phyloP scores from a whole-genome alignment of 2,113 vertebrate species.

The Cairina moschata region DNA sequence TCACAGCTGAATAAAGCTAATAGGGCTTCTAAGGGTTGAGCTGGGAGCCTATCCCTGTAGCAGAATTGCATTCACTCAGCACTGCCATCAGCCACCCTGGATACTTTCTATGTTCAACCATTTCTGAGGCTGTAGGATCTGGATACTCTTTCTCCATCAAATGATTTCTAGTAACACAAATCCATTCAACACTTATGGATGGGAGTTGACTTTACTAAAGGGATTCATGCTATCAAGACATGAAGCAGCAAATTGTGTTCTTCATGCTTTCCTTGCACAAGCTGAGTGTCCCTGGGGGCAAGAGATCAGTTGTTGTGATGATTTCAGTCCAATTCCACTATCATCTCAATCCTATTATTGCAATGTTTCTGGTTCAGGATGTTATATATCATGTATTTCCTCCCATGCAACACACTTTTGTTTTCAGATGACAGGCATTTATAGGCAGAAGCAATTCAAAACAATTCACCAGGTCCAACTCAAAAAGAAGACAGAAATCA shows the following conservation, averaged over 20 bases:
- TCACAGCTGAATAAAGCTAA: background rate
- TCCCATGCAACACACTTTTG: background rate
- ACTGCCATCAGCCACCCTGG: fast-evolving
- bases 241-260: background rate
- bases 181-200: background rate
- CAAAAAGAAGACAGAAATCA: background rate
- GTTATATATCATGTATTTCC: background rate
- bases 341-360: background rate
- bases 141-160: background rate
- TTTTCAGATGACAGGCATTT: background rate
- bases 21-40: background rate
- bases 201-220: background rate
- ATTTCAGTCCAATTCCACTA: background rate
- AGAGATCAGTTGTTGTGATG: background rate
- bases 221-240: background rate
- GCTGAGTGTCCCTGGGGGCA: background rate
- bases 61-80: background rate
- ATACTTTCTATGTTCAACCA: background rate
- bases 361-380: background rate
- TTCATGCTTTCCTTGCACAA: background rate
- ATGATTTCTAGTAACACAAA: background rate
- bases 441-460: background rate
- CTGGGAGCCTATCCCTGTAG: background rate
- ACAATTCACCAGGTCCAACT: background rate
- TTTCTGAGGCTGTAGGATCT: background rate